phyloP scores from a whole-genome alignment of 2,888 invertebrate species.

The Diadromus collaris region DNA sequence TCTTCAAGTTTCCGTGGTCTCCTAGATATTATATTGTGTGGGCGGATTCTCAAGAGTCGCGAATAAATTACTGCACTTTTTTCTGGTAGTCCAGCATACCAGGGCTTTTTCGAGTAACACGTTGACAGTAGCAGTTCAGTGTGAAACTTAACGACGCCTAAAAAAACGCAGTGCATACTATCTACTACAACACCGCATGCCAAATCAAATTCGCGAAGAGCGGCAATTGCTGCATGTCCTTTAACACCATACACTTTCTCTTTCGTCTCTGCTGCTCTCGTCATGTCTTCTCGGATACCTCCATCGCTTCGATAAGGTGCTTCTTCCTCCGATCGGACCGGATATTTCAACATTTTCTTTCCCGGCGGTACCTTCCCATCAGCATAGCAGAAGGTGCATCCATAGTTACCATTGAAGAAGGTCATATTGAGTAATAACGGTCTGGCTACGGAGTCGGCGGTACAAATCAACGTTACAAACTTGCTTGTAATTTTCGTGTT shows the following conservation, averaged over 20 bases:
- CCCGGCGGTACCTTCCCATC: background rate
- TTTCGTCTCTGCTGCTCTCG: background rate
- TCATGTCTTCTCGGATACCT: constrained; percentile 22
- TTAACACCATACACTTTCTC: constrained; percentile 13
- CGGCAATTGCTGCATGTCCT: constrained; percentile 10
- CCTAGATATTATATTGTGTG: constrained; percentile 1
- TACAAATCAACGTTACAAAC: constrained; percentile 5
- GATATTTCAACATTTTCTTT: background rate
- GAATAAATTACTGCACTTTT: background rate
- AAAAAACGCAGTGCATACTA: constrained; percentile 28
- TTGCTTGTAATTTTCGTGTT: constrained; percentile 1
- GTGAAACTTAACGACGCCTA: constrained; percentile 21
- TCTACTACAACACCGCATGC: constrained; percentile 21
- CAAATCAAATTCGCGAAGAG: constrained; percentile 17
- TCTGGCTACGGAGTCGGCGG: constrained; percentile 8
- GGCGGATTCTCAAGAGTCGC: constrained; percentile 13
- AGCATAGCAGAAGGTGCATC: constrained; percentile 13
- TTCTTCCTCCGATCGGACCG: background rate
- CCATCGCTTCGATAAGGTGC: background rate
- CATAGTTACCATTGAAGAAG: constrained; percentile 5
- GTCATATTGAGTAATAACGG: constrained; percentile 41
- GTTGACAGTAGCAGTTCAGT: constrained; percentile 7
- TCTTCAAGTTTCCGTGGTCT: background rate
- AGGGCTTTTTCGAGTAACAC: background rate
- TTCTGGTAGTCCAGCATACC: background rate